Evolutionary conservation across 2,797 vertebrate species (phyloP).

Genomic region (Tapera naevia): DNA sequence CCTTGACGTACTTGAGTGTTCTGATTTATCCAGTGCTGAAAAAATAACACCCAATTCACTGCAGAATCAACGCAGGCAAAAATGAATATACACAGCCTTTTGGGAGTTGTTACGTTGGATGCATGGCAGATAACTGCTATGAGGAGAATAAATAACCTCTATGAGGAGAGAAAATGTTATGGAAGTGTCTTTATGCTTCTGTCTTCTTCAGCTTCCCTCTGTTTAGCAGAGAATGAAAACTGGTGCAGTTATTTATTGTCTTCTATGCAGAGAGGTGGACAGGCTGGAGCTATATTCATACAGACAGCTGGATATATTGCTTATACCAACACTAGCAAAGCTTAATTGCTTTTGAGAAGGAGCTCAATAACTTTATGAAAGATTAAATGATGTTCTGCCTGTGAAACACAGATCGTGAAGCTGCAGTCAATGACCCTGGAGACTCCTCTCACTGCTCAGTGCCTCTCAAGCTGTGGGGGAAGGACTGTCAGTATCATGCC

Average conservation of each 20-base stretch:
- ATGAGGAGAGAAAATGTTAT: background rate
- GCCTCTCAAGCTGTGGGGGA: background rate
- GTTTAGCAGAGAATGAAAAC: background rate
- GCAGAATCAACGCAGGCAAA: background rate
- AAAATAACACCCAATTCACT: background rate
- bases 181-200: background rate
- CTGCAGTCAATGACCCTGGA: background rate
- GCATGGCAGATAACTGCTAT: background rate
- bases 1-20: background rate
- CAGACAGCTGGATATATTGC: background rate
- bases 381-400: background rate
- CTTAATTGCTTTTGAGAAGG: background rate
- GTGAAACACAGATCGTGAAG: rapidly evolving
- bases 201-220: background rate
- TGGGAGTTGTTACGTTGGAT: background rate
- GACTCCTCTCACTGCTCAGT: background rate
- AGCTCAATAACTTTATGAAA: background rate
- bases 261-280: background rate
- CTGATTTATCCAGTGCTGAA: background rate
- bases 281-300: background rate
- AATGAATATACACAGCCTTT: background rate
- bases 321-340: background rate
- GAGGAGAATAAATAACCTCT: background rate
- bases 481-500: background rate
- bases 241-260: background rate